Evolutionary conservation across 2,797 vertebrate genomes (phyloP), one percentile per base, ranked within the genome.

Genomic region (Delichon dasypus): DNA sequence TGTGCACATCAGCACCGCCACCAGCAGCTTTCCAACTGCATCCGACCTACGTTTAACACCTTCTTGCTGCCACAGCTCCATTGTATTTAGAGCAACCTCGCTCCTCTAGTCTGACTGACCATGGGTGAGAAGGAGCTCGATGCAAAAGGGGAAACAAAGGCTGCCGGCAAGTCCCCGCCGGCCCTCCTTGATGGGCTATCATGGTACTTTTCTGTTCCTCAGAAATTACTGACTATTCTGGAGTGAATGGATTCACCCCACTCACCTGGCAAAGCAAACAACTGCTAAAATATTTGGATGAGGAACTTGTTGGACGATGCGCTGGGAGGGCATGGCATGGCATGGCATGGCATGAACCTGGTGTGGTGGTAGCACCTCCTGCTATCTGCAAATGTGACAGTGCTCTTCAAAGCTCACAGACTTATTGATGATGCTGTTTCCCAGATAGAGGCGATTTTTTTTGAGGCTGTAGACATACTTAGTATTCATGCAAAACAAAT

Each of bases 11-110:
- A 29, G 60, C 50, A 14, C 78, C 0, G 6, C 82, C 34, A 48
- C 85, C 86, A 68, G 78, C 94, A 85, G 95, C 90, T 88, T 94
- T 88, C 94, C 91, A 92, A 18, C 95, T 96, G 96, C 95, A 95
- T 91, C 93, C 53, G 27, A 96, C 95, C 94, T 80, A 87, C 91
- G 72, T 92, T 70, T 47, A 16, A 70, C 1, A 6, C 64, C 88
- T 74, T 61, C 82, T 86, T 45, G 10, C 79, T 57, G 74, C 73
- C 14, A 9, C 77, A 67, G 70, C 73, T 88, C 13, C 3, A 5
- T 62, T 85, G 84, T 58, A 88, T 88, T 93, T 78, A 85, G 92
- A 92, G 72, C 95, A 93, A 88, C 85, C 89, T 94, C 32, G 1
- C 64, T 47, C 29, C 26, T 55, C 65, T 10, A 40, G 34, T 53